These are phyloP conservation scores for Lissocephala sabroskyi DNA, from an alignment of 2,888 invertebrate species.

Conservation along the genomic window DNA sequence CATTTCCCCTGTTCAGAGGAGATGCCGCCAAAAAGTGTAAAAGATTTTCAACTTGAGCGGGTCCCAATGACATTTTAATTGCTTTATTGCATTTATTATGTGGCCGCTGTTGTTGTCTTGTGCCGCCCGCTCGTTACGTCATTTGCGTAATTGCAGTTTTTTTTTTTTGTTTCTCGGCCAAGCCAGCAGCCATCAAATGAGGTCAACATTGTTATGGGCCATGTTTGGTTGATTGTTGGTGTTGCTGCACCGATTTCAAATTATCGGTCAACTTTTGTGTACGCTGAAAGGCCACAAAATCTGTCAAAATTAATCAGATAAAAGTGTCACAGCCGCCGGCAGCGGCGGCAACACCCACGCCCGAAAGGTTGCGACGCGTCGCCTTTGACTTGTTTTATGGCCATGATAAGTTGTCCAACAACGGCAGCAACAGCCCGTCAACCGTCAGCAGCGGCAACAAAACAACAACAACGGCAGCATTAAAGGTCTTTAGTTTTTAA, in stretches of 20 bases:
- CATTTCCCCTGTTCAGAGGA: slow-evolving; percentile 27
- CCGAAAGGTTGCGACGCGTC: slow-evolving; percentile 44
- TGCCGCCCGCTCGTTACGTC: slow-evolving; percentile 48
- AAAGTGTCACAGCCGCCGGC: slow-evolving; percentile 35
- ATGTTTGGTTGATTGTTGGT: slow-evolving; percentile 12
- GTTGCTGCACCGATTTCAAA: slow-evolving; percentile 48
- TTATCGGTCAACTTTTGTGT: slow-evolving; percentile 62
- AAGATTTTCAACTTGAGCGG: slow-evolving; percentile 10
- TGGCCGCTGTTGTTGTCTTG: slow-evolving; percentile 45
- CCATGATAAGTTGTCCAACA: slow-evolving; percentile 10
- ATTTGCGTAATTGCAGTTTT: slow-evolving; percentile 55
- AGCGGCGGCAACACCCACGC: slow-evolving; percentile 16
- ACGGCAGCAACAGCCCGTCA: slow-evolving; percentile 11
- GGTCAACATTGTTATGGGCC: slow-evolving; percentile 50
- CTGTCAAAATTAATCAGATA: slow-evolving; percentile 61
- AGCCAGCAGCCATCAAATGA: slow-evolving; percentile 23
- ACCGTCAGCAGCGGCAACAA: background rate
- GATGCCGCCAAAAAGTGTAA: background rate
- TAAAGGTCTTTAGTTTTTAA: no score
- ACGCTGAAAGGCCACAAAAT: slow-evolving; percentile 23
- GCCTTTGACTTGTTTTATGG: slow-evolving; percentile 24
- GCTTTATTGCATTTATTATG: slow-evolving; percentile 48
- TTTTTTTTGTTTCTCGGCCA: slow-evolving; percentile 8
- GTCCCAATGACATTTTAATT: slow-evolving; percentile 63
- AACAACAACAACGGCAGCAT: slow-evolving; percentile 1